Evolutionary conservation across 2,888 invertebrate genomes (phyloP).

Genomic region (Eupsilia transversa): DNA sequence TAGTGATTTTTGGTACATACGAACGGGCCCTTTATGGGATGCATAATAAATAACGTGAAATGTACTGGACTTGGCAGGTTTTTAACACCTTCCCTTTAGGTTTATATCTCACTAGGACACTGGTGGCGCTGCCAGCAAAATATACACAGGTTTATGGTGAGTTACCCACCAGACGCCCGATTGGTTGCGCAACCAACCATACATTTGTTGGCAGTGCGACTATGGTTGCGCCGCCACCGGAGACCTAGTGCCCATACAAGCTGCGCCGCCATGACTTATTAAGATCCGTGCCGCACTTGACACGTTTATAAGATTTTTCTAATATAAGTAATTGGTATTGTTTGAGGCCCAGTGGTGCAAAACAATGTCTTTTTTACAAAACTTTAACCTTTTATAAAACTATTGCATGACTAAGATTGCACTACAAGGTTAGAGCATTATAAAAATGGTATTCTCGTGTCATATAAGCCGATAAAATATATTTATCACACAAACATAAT

Average conservation of each 20-base stretch:
- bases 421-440: constrained; percentile 8
- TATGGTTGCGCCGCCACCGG: no score
- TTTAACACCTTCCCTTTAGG: background rate
- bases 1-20: background rate
- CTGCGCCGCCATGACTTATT: background rate
- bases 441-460: constrained; percentile 12
- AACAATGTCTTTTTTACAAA: background rate
- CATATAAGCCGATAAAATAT: constrained; percentile 33
- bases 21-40: background rate
- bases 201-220: no score
- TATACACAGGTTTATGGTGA: no score
- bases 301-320: no score
- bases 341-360: background rate
- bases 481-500: constrained; percentile 20
- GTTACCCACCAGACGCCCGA: no score
- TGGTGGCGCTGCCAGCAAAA: no score
- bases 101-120: no score
- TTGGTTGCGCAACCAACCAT: no score
- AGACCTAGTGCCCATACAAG: no score
- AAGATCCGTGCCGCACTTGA: background rate
- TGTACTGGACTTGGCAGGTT: background rate
- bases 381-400: background rate
- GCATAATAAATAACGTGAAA: background rate
- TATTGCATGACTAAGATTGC: background rate
- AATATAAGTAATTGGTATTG: background rate